Percentiles rank a stretch among this genome's conserved stretches.
Evolutionary conservation across 2,888 invertebrate species (phyloP).

Genomic region (Dysmachus trigonus): DNA sequence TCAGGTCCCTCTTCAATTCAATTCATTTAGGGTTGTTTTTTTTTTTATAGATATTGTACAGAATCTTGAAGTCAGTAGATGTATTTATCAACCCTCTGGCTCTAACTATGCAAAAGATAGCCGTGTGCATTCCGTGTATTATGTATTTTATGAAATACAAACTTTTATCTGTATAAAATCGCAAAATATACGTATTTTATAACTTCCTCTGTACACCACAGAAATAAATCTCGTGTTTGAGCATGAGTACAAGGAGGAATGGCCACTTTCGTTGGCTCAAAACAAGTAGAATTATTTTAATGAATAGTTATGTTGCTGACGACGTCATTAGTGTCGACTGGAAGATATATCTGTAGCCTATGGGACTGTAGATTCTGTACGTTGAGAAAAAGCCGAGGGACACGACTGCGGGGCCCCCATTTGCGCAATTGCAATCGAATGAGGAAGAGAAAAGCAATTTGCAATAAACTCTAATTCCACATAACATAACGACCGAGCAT

Average conservation of each 20-base stretch:
- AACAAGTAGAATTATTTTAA: conserved; percentile 33
- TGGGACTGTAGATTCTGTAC: background rate
- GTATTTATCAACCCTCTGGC: too few species aligned
- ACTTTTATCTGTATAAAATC: too few species aligned
- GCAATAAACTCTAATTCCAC: conserved; percentile 44
- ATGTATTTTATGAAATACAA: too few species aligned
- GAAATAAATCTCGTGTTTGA: background rate
- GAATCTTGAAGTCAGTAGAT: too few species aligned
- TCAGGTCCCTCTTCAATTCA: too few species aligned
- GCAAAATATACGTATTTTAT: too few species aligned
- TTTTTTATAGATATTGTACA: too few species aligned
- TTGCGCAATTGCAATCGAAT: conserved; percentile 39
- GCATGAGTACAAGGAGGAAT: background rate
- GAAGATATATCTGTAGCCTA: background rate
- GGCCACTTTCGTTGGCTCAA: background rate
- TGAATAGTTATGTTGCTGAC: conserved; percentile 38
- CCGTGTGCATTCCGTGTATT: too few species aligned
- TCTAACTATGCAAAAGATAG: too few species aligned
- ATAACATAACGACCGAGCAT: conserved; percentile 31
- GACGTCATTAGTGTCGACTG: conserved; percentile 1
- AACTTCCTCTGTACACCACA: too few species aligned
- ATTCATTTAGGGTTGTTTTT: too few species aligned
- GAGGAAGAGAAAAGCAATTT: conserved; percentile 53
- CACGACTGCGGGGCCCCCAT: background rate
- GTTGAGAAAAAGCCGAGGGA: conserved; percentile 13